Evolutionary conservation across 2,797 vertebrate genomes (phyloP), one percentile per base, ranked within the genome.

Genomic region (Scomberomorus guttatus): DNA sequence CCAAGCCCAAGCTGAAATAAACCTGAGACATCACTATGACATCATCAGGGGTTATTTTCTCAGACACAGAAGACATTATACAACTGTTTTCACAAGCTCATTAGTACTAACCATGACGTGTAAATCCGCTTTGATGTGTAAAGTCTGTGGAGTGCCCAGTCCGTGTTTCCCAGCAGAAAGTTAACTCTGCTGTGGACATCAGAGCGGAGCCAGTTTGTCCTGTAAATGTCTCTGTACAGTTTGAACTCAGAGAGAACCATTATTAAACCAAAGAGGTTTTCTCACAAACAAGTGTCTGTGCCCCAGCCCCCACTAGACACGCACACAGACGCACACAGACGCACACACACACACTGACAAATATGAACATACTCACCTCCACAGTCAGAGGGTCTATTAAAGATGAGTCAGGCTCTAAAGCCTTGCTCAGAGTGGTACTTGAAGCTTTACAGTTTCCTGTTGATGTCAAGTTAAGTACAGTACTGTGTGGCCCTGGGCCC

Each of bases 381-480:
- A 69, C 39, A 62, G 25, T 64, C 34, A 42, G 29, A 81, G 46
- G 48, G 62, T 82, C 71, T 79, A 87, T 86, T 87, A 88, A 87
- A 85, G 65, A 79, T 86, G 81, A 90, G 79, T 87, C 77, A 84
- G 46, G 3, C 57, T 63, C 42, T 54, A 48, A 78, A 81, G 77
- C 32, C 29, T n/a, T 42, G 39, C 60, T 72, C 56, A 77, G 50
- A 82, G 70, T 77, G 69, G 52, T 72, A 62, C 73, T 83, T 81
- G 56, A 75, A 66, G 75, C 60, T 80, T 86, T 87, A 82, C 57
- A 54, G 83, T 77, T 87, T 89, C 87, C 89, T 87, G 81, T 86
- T 86, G 79, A 82, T 75, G 72, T 70, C 52, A 61, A 76, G 62
- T 66, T 66, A 77, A 75, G 75, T 63, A 75, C 74, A 77, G 72